phyloP scores from a whole-genome alignment of 2,888 invertebrate species.

The Andrena hattorfiana region DNA sequence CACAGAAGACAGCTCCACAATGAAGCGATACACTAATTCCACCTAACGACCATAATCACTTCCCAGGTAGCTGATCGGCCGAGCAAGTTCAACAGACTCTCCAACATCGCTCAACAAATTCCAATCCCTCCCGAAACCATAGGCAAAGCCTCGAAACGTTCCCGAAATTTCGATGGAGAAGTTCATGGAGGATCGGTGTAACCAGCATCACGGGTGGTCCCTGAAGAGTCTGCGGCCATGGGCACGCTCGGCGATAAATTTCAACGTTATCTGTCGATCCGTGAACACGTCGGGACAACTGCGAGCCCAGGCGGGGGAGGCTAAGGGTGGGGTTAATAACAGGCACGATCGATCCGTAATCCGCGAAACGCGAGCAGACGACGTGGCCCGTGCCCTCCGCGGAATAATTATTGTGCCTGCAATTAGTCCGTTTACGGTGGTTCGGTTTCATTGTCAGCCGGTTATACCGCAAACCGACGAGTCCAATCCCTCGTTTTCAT shows the following conservation, averaged over 20 bases:
- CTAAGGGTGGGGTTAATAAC: slow-evolving; percentile 41
- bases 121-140: slow-evolving; percentile 2
- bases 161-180: slow-evolving; percentile 3
- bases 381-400: slow-evolving; percentile 48
- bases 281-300: slow-evolving; percentile 18
- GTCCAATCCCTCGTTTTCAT: slow-evolving; percentile 62
- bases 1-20: no score
- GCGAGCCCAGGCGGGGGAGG: neutral
- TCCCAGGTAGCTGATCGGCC: no score
- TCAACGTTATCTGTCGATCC: slow-evolving; percentile 34
- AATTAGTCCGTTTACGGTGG: slow-evolving; percentile 71
- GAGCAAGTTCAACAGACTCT: neutral
- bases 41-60: no score
- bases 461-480: slow-evolving; percentile 64
- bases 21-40: no score
- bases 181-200: slow-evolving; percentile 11
- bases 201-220: neutral
- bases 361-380: slow-evolving; percentile 55
- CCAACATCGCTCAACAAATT: neutral
- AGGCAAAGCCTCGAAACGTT: neutral
- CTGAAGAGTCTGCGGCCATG: slow-evolving; percentile 30
- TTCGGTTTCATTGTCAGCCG: slow-evolving; percentile 68
- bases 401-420: slow-evolving; percentile 72
- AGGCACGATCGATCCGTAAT: slow-evolving; percentile 55
- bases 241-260: slow-evolving; percentile 36